Evolutionary conservation across 2,113 vertebrate species (phyloP), one percentile per base, ranked within the genome.

Genomic region (Tenebrosternarchus preto): DNA sequence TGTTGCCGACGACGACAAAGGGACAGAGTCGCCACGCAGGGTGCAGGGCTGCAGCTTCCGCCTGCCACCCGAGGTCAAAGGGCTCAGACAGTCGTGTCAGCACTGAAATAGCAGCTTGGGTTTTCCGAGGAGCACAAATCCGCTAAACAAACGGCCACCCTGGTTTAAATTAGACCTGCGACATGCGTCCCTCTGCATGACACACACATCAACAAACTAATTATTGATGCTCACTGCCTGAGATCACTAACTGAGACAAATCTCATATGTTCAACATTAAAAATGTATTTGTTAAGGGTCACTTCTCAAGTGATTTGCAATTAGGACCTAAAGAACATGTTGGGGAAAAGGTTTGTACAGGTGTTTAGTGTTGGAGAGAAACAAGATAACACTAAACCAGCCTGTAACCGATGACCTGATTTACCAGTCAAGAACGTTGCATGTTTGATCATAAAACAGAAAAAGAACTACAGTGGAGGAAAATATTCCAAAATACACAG

Each of bases 1-100:
- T 59, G 53, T 76, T 70, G 50, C 53, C 59, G 25, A 36, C 59
- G 53, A 64, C 78, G 63, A 80, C 80, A 73, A 19, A 69, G 27
- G 59, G 57, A 68, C 17, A 22, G 55, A 70, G 79, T 27, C 33
- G 73, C 46, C 57, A 73, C 55, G 43, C 27, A 20, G 64, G 76
- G 64, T 66, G 12, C 59, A 64, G 63, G 29, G 73, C 53, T 72
- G 73, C 56, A 77, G 46, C 64, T 46, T 75, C 22, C n/a, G 50
- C 71, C 74, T n/a, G 59, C 16, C 56, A 68, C 63, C 63, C 53
- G 39, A 78, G 72, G 73, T 82, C 67, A 80, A 82, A 85, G 83
- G 77, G 73, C 80, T 66, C 50, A 12, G 20, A 69, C 50, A 68
- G 50, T 55, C 59, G 43, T 24, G 43, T 81, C 60, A 68, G 68